Evolutionary conservation across 2,888 invertebrate genomes (phyloP), one percentile per base, ranked within the genome.

Genomic region (Pristionchus arcanus): DNA sequence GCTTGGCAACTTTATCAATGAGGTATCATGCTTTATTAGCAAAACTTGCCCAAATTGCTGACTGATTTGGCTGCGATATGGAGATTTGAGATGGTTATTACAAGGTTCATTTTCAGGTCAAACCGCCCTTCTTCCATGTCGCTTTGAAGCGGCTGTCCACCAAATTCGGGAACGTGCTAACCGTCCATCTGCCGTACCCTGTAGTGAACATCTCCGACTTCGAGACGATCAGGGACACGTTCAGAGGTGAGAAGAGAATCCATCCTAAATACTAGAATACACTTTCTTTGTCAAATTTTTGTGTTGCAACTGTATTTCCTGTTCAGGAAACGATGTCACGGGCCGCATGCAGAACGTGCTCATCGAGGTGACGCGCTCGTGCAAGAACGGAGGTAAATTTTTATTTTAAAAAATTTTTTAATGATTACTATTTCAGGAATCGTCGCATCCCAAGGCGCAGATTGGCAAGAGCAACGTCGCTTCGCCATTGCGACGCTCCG

Each of bases 1-100:
- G n/a, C 85, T 85, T 21, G 85, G 85, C 13, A 85, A 85, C 63
- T 49, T 59, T 25, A 59, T 85, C 59, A 85, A 85, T 59, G 85
- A 55, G 63, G 85, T 85, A 21, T n/a, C 2, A 28, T 31, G 28
- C 15, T 31, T 2, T 68, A 2, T 28, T 28, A 7, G 2, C 68
- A 25, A 21, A 21, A 25, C 2, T 16, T 71, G 9, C 9, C 9
- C 42, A 42, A 42, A 42, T 42, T 42, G 42, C 42, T 42, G 42
- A n/a, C n/a, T 28, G 3, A 5, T 11, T 31, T 31, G 28, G 66
- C 11, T 1, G 2, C 28, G 28, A 28, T 1, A 7, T 31, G 28
- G 68, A 9, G 28, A n/a, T 28, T 66, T 3, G 66, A 13, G n/a
- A 31, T 31, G 15, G 28, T 34, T 4, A 13, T 28, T 7, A 28